A percentile compares a stretch with the other conserved stretches of the same genome.
Conservation (phyloP, 2,888 invertebrate genomes). For the Aphodius granarius region DNA sequence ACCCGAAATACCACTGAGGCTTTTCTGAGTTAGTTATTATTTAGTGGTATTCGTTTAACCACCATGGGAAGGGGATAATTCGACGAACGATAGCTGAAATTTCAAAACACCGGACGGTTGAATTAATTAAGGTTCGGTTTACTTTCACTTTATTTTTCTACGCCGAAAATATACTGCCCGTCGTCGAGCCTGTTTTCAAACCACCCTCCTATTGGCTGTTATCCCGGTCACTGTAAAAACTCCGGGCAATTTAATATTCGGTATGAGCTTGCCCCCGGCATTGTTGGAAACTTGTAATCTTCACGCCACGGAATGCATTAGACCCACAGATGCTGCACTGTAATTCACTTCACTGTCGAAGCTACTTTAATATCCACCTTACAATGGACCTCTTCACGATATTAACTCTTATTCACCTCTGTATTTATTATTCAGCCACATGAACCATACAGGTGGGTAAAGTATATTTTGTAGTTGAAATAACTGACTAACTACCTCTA, state of each 20-base stretch:
- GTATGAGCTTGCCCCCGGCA: neutral
- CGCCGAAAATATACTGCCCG: neutral
- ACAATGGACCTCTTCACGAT: neutral
- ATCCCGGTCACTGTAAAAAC: neutral
- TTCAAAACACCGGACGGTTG: neutral
- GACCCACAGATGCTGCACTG: neutral
- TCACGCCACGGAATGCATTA: neutral
- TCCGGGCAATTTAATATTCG: neutral
- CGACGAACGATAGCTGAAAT: neutral
- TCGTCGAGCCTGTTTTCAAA: neutral
- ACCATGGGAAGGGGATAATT: neutral
- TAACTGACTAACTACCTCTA: too few relatives aligned
- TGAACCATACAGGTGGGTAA: too few relatives aligned
- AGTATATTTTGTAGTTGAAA: too few relatives aligned
- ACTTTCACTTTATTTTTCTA: neutral
- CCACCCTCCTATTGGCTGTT: neutral
- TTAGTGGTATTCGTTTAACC: neutral
- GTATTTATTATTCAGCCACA: too few relatives aligned
- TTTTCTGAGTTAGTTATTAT: neutral
- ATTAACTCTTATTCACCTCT: too few relatives aligned
- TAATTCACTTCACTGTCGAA: neutral
- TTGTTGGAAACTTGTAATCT: neutral
- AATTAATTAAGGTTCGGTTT: neutral
- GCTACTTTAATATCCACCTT: neutral
- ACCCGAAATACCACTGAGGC: neutral